Evolutionary conservation across 2,797 vertebrate species (phyloP).

Genomic region (Mareca penelope): DNA sequence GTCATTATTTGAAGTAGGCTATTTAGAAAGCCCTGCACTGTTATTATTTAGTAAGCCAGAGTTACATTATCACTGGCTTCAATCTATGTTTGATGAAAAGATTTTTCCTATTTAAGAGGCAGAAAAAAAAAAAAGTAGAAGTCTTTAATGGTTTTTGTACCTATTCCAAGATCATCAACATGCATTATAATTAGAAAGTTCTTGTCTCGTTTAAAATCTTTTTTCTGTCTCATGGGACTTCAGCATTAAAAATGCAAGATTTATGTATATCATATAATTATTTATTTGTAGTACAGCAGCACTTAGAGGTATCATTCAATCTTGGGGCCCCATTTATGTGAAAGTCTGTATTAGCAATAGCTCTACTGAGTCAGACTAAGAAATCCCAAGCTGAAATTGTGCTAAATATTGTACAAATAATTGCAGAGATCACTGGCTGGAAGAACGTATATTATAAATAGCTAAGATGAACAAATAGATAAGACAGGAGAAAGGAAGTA

Average conservation of each 20-base stretch:
- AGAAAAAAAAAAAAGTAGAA: conserved; percentile 36
- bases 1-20: conserved; percentile 72
- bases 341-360: neutral
- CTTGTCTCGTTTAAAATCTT: conserved; percentile 71
- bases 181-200: conserved; percentile 72
- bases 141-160: conserved; percentile 74
- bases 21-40: conserved; percentile 69
- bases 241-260: conserved; percentile 63
- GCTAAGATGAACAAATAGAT: neutral
- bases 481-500: neutral
- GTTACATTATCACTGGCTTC: conserved; percentile 69
- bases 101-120: conserved; percentile 73
- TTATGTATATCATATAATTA: conserved; percentile 68
- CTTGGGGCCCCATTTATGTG: conserved; percentile 48
- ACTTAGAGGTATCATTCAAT: conserved; percentile 55
- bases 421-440: neutral
- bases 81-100: conserved; percentile 74
- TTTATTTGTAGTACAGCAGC: conserved; percentile 63
- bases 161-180: conserved; percentile 73
- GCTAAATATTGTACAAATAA: neutral
- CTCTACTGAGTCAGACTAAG: conserved; percentile 9
- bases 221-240: conserved; percentile 65
- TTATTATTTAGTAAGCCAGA: conserved; percentile 73
- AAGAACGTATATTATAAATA: neutral
- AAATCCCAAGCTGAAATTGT: conserved; percentile 28